These are phyloP conservation scores for Scomber japonicus DNA, from an alignment of 2,113 vertebrate genomes.

Conservation along the genomic window DNA sequence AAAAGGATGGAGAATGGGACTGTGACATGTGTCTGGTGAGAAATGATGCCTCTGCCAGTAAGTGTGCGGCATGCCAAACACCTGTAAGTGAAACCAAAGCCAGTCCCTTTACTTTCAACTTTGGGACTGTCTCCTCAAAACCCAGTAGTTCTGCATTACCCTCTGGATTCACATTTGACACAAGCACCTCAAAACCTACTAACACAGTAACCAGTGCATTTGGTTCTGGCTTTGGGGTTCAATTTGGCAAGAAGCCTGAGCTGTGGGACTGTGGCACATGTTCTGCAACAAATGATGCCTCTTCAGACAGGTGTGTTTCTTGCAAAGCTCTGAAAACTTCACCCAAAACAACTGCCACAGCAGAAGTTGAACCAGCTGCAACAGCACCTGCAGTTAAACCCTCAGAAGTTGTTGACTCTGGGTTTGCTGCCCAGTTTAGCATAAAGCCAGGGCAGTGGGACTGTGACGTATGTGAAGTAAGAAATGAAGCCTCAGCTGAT, in stretches of 20 bases:
- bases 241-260: conserved; percentile 82
- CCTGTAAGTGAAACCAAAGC: too few relatives aligned
- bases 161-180: conserved; percentile 85
- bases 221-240: conserved; percentile 78
- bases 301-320: conserved; percentile 82
- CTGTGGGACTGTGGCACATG: conserved; percentile 88
- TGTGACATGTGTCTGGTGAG: conserved; percentile 86
- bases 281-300: conserved; percentile 81
- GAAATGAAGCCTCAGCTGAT: too few relatives aligned
- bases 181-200: conserved; percentile 48
- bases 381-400: too few relatives aligned
- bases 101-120: conserved; percentile 80
- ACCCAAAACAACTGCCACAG: conserved; percentile 25
- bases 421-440: too few relatives aligned
- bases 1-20: conserved; percentile 90
- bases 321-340: conserved; percentile 78
- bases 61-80: conserved; percentile 87
- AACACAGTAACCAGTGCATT: conserved; percentile 52
- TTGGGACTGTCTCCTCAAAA: conserved; percentile 81
- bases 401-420: too few relatives aligned
- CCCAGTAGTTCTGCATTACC: conserved; percentile 53
- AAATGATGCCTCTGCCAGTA: conserved; percentile 83
- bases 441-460: too few relatives aligned
- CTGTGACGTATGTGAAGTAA: too few relatives aligned
- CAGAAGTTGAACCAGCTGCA: conserved; percentile 4